Percentiles rank a stretch among this genome's conserved stretches.
phyloP scores from a whole-genome alignment of 2,113 vertebrate species.

The Montifringilla adamsi region DNA sequence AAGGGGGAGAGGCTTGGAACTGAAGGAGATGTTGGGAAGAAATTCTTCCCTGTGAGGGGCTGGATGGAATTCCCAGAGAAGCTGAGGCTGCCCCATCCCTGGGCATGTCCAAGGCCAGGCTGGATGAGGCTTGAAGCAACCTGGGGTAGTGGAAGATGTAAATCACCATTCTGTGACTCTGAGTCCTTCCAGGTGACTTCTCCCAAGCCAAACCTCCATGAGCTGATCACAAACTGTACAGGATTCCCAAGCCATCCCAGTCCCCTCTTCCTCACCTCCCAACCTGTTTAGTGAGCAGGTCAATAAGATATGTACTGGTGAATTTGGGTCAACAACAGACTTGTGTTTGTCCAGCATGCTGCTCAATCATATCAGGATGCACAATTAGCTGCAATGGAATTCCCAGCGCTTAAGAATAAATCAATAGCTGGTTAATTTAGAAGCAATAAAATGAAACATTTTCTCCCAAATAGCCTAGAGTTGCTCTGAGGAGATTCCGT shows the following conservation, averaged over 20 bases:
- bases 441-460: slow-evolving; percentile 7
- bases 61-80: not conserved
- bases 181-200: not conserved
- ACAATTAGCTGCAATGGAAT: slow-evolving; percentile 33
- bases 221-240: not conserved
- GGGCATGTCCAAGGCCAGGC: not conserved
- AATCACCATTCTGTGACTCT: not conserved
- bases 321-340: not conserved
- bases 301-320: not conserved
- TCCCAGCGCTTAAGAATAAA: slow-evolving; percentile 27
- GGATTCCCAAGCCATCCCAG: not conserved
- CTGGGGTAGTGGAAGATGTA: not conserved
- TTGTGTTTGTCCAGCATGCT: not conserved
- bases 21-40: not conserved
- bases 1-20: not conserved
- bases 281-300: not conserved
- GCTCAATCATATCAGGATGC: not conserved
- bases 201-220: not conserved
- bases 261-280: not conserved
- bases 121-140: not conserved
- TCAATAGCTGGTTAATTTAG: slow-evolving; percentile 36
- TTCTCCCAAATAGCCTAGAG: not conserved
- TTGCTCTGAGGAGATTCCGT: not conserved
- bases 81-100: not conserved
- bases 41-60: not conserved